These are phyloP conservation scores for Mesorhabditis sp. DNA, from an alignment of 2,888 invertebrate genomes.

Conservation along the genomic window DNA sequence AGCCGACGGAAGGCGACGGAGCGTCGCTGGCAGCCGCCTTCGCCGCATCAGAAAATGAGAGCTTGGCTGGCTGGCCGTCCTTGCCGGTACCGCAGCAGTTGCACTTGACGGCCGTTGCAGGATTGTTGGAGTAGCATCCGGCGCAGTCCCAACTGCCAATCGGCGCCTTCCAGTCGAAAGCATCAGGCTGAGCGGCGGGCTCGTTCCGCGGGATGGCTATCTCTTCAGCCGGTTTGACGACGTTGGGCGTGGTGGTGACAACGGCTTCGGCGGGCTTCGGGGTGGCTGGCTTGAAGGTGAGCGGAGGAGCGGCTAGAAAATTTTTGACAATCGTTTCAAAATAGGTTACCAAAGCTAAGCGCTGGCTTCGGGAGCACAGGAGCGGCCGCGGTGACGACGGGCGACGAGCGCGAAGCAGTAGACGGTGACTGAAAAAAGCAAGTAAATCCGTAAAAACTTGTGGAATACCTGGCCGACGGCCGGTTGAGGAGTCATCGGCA, in stretches of 20 bases:
- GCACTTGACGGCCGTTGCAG: constrained; percentile 20
- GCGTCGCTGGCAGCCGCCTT: neutral
- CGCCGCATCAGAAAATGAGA: neutral
- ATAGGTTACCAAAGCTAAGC: too few species aligned
- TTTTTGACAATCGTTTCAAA: too few species aligned
- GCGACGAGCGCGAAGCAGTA: too few species aligned
- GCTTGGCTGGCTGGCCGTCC: constrained; percentile 18
- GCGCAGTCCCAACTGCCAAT: constrained; percentile 36
- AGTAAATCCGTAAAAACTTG: too few species aligned
- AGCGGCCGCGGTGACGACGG: too few species aligned
- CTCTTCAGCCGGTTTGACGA: neutral
- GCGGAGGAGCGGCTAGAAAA: too few species aligned
- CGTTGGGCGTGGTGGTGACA: neutral
- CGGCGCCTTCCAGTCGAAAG: neutral
- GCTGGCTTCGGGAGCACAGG: too few species aligned
- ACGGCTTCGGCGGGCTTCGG: neutral
- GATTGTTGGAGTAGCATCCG: constrained; percentile 29
- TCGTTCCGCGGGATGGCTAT: too few species aligned
- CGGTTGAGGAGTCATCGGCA: too few species aligned
- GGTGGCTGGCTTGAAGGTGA: too few species aligned
- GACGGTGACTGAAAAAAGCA: too few species aligned
- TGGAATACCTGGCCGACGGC: too few species aligned
- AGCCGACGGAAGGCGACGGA: neutral
- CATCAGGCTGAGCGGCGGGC: neutral
- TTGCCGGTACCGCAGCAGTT: constrained; percentile 31